Evolutionary conservation across 2,113 vertebrate genomes (phyloP), one percentile per base, ranked within the genome.

Genomic region (Climacteris rufus): DNA sequence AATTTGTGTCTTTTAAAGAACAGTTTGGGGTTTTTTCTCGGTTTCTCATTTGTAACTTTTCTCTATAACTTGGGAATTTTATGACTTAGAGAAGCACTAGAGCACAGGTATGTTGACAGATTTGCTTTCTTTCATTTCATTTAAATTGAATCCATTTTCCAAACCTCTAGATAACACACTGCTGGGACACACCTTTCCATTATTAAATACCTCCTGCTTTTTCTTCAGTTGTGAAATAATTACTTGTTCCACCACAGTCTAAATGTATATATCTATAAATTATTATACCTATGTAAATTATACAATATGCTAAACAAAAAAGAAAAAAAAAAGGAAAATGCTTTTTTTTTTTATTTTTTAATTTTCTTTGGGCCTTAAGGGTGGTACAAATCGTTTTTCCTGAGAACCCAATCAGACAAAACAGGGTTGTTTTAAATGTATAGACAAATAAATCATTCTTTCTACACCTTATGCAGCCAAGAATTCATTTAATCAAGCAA

Each of bases 51-150:
- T 97, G 72, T 96, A 96, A 91, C 53, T 96, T 97, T 88, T 79
- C 81, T 69, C 85, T 96, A 92, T 87, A 91, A 63, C 80, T 77
- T 49, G 81, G 71, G 57, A 90, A 80, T 96, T 96, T 91, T 90
- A 83, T 96, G 95, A 91, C 60, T 97, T 89, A 94, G 72, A 96
- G 60, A 96, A 95, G 54, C 77, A 94, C 79, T 83, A 94, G 59
- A 97, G 53, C 18, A 3, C 89, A 87, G 89, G 59, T 96, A 95
- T 64, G 90, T 91, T 94, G 90, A 95, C 91, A 87, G 95, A 91
- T 95, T 95, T 96, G 84, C 92, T 97, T 98, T 97, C 89, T 96
- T 83, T 95, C 72, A 94, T 97, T 97, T 96, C 42, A 83, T 94
- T 97, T 87, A 94, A 97, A 97, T 91, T 77, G 60, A 93, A 90